Conservation (phyloP, 1,140 invertebrate genomes). For the Drosophila cardini region DNA sequence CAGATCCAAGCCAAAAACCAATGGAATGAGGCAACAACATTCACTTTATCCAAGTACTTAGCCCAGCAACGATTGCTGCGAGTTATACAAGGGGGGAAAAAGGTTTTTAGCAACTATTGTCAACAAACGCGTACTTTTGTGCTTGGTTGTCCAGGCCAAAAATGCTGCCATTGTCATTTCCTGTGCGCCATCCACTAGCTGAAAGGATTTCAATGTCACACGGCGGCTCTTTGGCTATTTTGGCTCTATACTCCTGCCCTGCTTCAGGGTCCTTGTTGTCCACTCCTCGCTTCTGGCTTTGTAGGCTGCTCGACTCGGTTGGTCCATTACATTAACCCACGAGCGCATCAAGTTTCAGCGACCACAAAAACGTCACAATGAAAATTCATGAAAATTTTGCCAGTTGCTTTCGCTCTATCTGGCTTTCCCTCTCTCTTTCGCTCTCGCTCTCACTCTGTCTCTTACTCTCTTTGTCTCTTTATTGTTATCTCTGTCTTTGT, state of each 20-base stretch:
- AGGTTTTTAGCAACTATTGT: constrained; percentile 56
- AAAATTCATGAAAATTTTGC: constrained; percentile 74
- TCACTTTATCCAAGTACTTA: constrained; percentile 67
- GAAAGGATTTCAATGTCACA: constrained; percentile 81
- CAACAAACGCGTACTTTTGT: constrained; percentile 32
- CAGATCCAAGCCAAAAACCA: constrained; percentile 6
- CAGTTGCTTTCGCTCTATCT: neutral
- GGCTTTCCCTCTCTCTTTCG: neutral
- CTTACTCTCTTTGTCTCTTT: neutral
- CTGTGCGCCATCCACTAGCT: constrained; percentile 24
- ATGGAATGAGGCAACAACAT: constrained; percentile 24
- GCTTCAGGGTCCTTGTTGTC: neutral
- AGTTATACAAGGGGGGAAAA: no score
- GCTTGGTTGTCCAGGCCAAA: constrained; percentile 26
- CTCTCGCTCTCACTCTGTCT: neutral
- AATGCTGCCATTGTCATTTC: constrained; percentile 42
- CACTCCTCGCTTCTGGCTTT: neutral
- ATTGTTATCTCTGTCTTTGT: neutral
- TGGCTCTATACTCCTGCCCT: neutral
- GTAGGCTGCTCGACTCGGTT: constrained; percentile 12
- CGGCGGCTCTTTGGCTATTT: constrained; percentile 32
- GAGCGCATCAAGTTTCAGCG: constrained; percentile 64
- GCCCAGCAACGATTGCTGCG: constrained; percentile 55
- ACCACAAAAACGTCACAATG: constrained; percentile 72
- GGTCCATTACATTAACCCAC: constrained; percentile 68